Base-by-base conservation (phyloP, 1,140 invertebrate genomes). In the Acromyrmex charruanus region DNA sequence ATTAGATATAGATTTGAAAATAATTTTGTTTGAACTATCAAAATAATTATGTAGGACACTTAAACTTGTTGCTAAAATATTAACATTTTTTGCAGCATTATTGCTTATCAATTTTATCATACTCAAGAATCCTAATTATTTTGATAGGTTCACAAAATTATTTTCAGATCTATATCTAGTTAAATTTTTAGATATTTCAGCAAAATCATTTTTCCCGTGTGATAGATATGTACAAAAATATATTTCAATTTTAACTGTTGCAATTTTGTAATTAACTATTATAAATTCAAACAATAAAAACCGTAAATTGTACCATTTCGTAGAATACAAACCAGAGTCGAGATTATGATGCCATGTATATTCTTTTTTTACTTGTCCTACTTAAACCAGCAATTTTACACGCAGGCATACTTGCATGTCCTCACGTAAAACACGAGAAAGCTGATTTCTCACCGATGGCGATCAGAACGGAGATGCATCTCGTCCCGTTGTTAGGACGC, bases 361-460 rank as follows among this genome's bases (percentile, higher is more conserved):
- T 25, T 81, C 49, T 28, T 16, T 28, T 61, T 35, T 16, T n/a
- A 53, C n/a, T 69, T 53, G 49, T 14, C 49, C 3, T 25, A 6
- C 39, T 65, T 9, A 1, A 31, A 7, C 16, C 25, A 31, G n/a
- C n/a, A 39, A 14, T 25, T 10, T 80, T 18, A n/a, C 44, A 14
- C 25, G 44, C 18, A 55, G 72, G 53, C 63, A 12, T 4, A 35
- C n/a, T 7, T 66, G 18, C 59, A 61, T 59, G 39, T 9, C 35
- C 14, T 18, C 31, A 68, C 61, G 31, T 69, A 44, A 53, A 28
- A 81, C 21, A 4, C 66, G 66, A 71, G 66, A 39, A 84, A 74
- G 69, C 18, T 4, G 39, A 84, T 84, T 74, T 84, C 80, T 84
- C 55, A 71, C 25, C 80, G 69, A 82, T 82, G 79, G 44, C 68